Evolutionary conservation across 2,888 invertebrate genomes (phyloP), one percentile per base, ranked within the genome.

Genomic region (Micoletzkya japonica): DNA sequence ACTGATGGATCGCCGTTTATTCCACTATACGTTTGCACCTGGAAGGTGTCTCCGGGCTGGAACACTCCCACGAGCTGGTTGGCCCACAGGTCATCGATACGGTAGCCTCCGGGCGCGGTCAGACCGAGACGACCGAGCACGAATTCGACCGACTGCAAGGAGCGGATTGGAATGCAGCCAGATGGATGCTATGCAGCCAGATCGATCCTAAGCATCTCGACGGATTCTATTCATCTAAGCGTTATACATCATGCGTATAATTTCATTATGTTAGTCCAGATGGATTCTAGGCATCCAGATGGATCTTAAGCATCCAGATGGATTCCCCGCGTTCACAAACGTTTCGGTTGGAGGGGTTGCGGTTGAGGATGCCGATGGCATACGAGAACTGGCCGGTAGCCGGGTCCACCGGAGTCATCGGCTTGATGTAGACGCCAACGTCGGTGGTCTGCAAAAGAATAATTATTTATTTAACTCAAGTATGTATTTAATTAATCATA

Each of bases 351-450:
- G 60, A 32, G 36, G 28, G 39, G 34, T 77, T 76, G 32, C 79
- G 71, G 61, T 84, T 84, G 71, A 84, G 60, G 14, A 83, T 63
- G 4, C 79, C 84, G 28, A 84, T 74, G 0, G 84, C 84, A 57
- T 71, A 84, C 0, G 83, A 83, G 39, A 58, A 64, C 3, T 66
- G 54, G 34, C 66, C 56, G 30, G 34, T 66, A 6, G n/a, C n/a
- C 2, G 36, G 56, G 39, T 70, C 73, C 1, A 63, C 66, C 0
- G 84, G 82, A 28, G 76, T 76, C 52, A 84, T 75, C 26, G 74
- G 78, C 69, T 84, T 84, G 30, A 81, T 76, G 59, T 81, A 83
- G 17, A 81, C 74, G 30, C 74, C 80, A 56, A 82, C 74, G 50
- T 78, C 75, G 7, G 78, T 76, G 10, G 74, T 79, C 82, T 83